Evolutionary conservation across 2,797 vertebrate genomes (phyloP), one percentile per base, ranked within the genome.

Genomic region (Chloroceryle inda): DNA sequence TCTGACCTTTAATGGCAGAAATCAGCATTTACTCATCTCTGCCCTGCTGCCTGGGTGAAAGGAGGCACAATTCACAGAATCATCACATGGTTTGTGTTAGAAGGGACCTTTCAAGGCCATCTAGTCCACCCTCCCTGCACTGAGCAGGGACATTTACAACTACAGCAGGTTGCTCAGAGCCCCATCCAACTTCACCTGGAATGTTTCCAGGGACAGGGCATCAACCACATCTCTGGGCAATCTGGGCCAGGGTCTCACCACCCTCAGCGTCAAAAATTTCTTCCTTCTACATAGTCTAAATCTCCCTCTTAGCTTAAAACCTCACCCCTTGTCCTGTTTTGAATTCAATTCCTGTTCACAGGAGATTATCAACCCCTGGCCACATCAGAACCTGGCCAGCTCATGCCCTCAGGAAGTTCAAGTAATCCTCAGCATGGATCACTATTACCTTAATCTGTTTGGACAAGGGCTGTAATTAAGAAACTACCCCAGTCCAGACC

Each of bases 371-470:
- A 10, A 27, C 10, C 15, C 33, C 58, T 22, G 8, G 55, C 33
- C 50, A 33, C 1, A 1, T 29, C 62, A 45, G 53, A 35, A 10
- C 53, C 49, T 5, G 0, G 35, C 1, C 23, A 61, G 37, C 40
- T 38, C 3, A 0, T 9, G n/a, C 35, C 33, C 49, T 13, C 53
- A 22, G 29, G 16, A 26, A 33, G 59, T 11, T 50, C 29, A 1
- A 5, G 19, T 47, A 26, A 53, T 6, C 12, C 44, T 37, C 63
- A 52, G 37, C 38, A 9, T 1, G 29, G n/a, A 17, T 42, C 47
- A 12, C 21, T 14, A 27, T 4, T 3, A 13, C 23, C 66, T 68
- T 24, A 2, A 1, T 9, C 18, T 7, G 2, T 4, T 15, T 22
- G 55, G 21, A 74, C 38, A 27, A 33, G 11, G 18, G 42, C 50